Evolutionary conservation across 2,797 vertebrate genomes (phyloP), one percentile per base, ranked within the genome.

Genomic region (Sebastes minor): DNA sequence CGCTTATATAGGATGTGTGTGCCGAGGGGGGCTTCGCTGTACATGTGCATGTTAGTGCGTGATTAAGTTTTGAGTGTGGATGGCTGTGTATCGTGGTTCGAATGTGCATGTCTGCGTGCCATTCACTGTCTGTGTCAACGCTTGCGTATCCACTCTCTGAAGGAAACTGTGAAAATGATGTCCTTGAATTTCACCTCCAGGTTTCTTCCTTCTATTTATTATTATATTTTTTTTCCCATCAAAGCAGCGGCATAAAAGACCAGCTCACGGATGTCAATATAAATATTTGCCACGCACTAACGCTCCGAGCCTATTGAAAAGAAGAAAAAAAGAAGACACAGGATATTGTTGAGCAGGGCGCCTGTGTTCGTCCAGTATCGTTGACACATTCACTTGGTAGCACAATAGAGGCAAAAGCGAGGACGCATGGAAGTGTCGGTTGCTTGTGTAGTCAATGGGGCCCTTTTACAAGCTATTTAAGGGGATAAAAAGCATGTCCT

Each of bases 361-460:
- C 52, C 72, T 28, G 77, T 84, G 82, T 81, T 88, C 61, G 60
- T 80, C 70, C 80, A 76, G 76, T 83, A 71, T 84, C 86, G 35
- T 72, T 81, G 84, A 88, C 80, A 82, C 82, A 88, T 85, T 92
- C 79, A 79, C 83, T 88, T 67, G 65, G 38, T 53, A 12, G 76
- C 16, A 90, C 87, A 93, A 92, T 90, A 79, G 89, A 88, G 80
- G 85, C 69, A 86, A 81, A 74, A 89, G 87, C 66, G 52, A 84
- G 74, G 86, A 85, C 81, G 83, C 76, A 82, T 76, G 78, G 77
- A 87, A 76, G 83, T 88, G 88, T 79, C 71, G 35, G 82, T 82
- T 86, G 90, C 91, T 93, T 92, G 89, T 93, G 89, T 88, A 92
- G 93, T 94, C 89, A 93, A 94, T 93, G 87, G 91, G 87, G 84